Percentiles rank a stretch among this genome's conserved stretches.
These are phyloP conservation scores for Oscheius onirici DNA, from an alignment of 2,888 invertebrate species.

Conservation along the genomic window DNA sequence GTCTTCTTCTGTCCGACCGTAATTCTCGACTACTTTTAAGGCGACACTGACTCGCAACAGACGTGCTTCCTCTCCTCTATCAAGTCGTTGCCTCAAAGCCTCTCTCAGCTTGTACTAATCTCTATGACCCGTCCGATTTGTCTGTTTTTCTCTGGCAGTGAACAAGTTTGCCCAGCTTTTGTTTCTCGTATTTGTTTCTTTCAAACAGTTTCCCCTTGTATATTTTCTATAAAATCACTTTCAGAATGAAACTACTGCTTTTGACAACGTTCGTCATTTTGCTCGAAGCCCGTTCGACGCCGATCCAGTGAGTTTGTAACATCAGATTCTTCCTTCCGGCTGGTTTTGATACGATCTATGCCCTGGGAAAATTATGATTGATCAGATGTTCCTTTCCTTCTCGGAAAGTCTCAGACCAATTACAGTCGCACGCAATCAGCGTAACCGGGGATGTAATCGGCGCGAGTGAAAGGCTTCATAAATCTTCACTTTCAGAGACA, in stretches of 20 bases:
- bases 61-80: not conserved
- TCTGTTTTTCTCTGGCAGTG: not conserved
- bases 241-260: conserved; percentile 5
- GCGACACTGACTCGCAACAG: not conserved
- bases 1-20: conserved; percentile 4
- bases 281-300: conserved; percentile 6
- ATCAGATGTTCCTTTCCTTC: not conserved
- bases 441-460: not conserved
- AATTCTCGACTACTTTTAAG: conserved; percentile 4
- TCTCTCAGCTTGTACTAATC: not conserved
- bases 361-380: not conserved
- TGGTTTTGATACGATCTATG: not conserved
- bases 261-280: not conserved
- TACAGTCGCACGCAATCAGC: not conserved
- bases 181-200: not conserved
- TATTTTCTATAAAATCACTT: not conserved
- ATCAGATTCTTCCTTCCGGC: not conserved
- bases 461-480: not conserved
- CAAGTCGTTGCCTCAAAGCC: not conserved
- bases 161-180: not conserved
- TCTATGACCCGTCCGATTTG: not conserved
- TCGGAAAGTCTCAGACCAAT: not conserved
- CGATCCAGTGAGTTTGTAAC: conserved; percentile 8
- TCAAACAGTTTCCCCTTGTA: not conserved
- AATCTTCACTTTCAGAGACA: conserved; percentile 12